Base-by-base conservation (phyloP, 2,888 invertebrate species). In the Cantharis rustica region DNA sequence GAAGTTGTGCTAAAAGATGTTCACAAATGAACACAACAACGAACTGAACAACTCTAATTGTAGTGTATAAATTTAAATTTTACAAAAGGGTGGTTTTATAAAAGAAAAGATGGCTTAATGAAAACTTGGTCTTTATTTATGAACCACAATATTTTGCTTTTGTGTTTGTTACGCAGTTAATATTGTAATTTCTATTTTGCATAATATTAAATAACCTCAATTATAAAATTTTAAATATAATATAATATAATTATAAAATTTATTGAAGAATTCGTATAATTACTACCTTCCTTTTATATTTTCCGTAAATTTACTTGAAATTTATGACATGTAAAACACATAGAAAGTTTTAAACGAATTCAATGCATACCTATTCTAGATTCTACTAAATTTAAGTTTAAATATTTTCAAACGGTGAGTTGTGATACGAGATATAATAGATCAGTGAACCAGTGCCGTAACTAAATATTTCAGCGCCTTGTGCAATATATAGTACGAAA, bases 51-150 rank as follows among this genome's bases (percentile, higher is more conserved):
- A 68, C 73, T 75, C 63, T 62, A 73, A 75, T 72, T 75, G 74
- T 71, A 76, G 79, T 75, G 79, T 73, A 73, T 80, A 80, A 81
- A 80, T 81, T 81, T 80, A 80, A 79, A 81, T 79, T 80, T 79
- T 78, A 80, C 79, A 80, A 81, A 81, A 80, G 79, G 79, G 79
- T 79, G 78, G 77, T 79, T 79, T 76, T 76, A 76, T 77, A 79
- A 80, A 80, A 76, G 79, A 76, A 80, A 79, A 74, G 75, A 74
- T 66, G 27, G 20, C 61, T 71, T 71, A 31, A 61, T 31, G 27
- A 47, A 69, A 69, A 69, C 69, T 72, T 72, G 68, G 72, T 17
- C 68, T 61, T 72, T 72, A 72, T 72, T 72, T 72, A 72, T 72
- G 72, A 61, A 17, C 68, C 71, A 31, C 72, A 61, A 27, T 68